These are phyloP conservation scores for Gymnodraco acuticeps DNA, from an alignment of 2,797 vertebrate species.

Conservation along the genomic window DNA sequence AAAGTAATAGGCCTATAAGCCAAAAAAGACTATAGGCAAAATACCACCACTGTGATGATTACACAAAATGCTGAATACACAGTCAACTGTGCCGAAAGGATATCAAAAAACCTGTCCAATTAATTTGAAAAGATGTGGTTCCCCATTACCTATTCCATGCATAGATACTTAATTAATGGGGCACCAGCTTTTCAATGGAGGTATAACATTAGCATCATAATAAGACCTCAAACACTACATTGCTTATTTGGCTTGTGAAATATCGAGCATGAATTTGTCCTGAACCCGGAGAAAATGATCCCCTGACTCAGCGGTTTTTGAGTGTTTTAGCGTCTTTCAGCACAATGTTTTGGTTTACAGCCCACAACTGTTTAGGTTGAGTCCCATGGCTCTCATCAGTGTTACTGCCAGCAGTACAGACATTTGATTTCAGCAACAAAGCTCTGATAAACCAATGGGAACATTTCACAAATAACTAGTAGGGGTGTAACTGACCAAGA, in stretches of 20 bases:
- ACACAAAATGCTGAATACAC: slow-evolving; percentile 28
- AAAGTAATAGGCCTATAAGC: slow-evolving; percentile 17
- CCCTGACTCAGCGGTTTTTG: too few species aligned
- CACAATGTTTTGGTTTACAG: neutral
- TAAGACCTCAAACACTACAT: neutral
- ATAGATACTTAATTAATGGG: slow-evolving; percentile 12
- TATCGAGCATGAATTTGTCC: too few species aligned
- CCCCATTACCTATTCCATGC: neutral
- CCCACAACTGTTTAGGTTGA: neutral
- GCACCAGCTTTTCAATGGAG: neutral
- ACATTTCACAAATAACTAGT: neutral
- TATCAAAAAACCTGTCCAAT: slow-evolving; percentile 11
- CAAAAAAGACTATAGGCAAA: slow-evolving; percentile 38
- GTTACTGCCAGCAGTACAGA: neutral
- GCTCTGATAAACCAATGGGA: neutral
- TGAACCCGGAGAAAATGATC: too few species aligned
- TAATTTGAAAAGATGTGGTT: neutral
- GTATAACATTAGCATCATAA: neutral
- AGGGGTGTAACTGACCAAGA: too few species aligned
- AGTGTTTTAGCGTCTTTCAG: too few species aligned
- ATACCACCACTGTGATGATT: slow-evolving; percentile 51
- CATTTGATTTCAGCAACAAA: too few species aligned
- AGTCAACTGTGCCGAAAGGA: slow-evolving; percentile 17
- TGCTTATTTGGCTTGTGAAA: neutral
- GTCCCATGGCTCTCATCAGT: neutral